phyloP scores from a whole-genome alignment of 1,140 invertebrate species.

The Trichomalopsis sarcophagae region DNA sequence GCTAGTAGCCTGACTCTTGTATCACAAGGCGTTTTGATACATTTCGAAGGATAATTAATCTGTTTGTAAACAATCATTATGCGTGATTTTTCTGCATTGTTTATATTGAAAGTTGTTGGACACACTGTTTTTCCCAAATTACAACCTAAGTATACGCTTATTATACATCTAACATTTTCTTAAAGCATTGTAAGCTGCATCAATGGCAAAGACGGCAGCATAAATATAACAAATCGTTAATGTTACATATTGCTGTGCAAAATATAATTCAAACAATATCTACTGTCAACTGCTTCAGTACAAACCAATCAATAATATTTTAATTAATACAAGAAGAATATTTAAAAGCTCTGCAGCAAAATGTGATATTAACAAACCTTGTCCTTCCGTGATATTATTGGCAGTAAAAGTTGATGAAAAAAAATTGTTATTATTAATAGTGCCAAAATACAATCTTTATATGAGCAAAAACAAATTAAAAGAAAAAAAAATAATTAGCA shows the following conservation, averaged over 20 bases:
- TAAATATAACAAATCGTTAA: background rate
- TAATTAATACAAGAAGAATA: background rate
- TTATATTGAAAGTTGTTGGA: conserved; percentile 38
- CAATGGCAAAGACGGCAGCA: conserved; percentile 21
- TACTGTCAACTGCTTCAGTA: background rate
- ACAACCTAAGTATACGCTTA: conserved; percentile 2
- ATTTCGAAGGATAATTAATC: background rate
- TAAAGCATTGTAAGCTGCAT: conserved; percentile 28
- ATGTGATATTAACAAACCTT: conserved; percentile 4
- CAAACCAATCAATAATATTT: background rate
- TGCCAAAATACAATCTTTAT: conserved; percentile 3
- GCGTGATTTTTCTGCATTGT: background rate
- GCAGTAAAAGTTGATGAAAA: background rate
- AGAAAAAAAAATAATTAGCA: background rate
- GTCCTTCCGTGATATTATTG: conserved; percentile 3
- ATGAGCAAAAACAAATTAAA: background rate
- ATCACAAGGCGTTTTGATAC: background rate
- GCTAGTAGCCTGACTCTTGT: background rate
- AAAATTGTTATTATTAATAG: background rate
- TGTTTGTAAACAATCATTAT: background rate
- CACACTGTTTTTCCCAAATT: background rate
- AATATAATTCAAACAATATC: conserved; percentile 3
- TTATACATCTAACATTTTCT: conserved; percentile 29
- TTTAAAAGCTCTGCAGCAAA: background rate
- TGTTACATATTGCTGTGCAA: background rate